A percentile compares a stretch with the other conserved stretches of the same genome.
Evolutionary conservation across 1,140 invertebrate genomes (phyloP).

Genomic region (Drosophila ananassae): DNA sequence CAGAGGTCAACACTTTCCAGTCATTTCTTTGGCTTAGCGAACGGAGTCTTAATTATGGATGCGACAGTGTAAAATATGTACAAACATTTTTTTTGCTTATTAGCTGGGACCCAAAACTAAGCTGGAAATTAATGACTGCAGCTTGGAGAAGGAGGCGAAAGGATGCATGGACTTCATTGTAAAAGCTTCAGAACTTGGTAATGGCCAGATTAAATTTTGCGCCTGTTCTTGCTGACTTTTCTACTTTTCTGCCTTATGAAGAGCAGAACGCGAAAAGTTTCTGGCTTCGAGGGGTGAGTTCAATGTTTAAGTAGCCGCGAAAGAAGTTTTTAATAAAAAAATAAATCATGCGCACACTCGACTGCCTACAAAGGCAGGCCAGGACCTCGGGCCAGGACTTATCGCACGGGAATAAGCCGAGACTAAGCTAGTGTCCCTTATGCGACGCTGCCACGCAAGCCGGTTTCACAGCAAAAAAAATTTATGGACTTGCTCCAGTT

Average conservation of each 20-base stretch:
- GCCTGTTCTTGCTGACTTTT: constrained; percentile 42
- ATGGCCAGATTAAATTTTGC: constrained; percentile 72
- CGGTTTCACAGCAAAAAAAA: constrained; percentile 25
- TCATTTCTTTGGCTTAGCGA: constrained; percentile 62
- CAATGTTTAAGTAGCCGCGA: constrained; percentile 57
- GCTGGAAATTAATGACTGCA: constrained; percentile 77
- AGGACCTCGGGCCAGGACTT: constrained; percentile 29
- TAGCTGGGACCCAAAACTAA: constrained; percentile 46
- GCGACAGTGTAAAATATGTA: background rate
- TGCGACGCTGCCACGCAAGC: constrained; percentile 47
- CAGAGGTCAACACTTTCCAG: constrained; percentile 26
- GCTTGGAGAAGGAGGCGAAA: constrained; percentile 43
- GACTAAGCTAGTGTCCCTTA: constrained; percentile 13
- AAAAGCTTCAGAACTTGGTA: constrained; percentile 58
- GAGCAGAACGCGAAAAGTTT: constrained; percentile 50
- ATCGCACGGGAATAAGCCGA: constrained; percentile 36
- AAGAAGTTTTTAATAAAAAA: constrained; percentile 72
- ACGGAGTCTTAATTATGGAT: constrained; percentile 60
- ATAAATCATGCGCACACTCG: constrained; percentile 73
- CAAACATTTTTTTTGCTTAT: constrained; percentile 53
- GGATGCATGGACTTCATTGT: constrained; percentile 53
- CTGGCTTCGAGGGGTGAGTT: constrained; percentile 40
- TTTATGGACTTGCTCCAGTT: constrained; percentile 63
- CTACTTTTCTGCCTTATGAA: constrained; percentile 39
- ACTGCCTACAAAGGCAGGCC: constrained; percentile 37